A percentile compares a stretch with the other conserved stretches of the same genome.
These are phyloP conservation scores for Rhegmatorhina hoffmannsi DNA, from an alignment of 2,113 vertebrate genomes.

Conservation along the genomic window DNA sequence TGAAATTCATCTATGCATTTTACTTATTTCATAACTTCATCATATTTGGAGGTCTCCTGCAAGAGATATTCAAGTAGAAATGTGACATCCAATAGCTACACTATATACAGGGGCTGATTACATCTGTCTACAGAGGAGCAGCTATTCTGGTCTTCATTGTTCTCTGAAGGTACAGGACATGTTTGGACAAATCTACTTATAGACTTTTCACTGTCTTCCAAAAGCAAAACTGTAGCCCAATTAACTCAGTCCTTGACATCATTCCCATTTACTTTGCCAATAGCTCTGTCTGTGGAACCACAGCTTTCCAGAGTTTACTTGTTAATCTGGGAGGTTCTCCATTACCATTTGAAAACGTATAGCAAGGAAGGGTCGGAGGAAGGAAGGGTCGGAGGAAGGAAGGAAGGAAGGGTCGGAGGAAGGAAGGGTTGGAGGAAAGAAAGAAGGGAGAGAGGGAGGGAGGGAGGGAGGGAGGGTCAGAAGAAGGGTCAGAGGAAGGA, in stretches of 20 bases:
- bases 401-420: no score
- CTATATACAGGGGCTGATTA: not conserved
- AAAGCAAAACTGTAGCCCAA: not conserved
- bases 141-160: not conserved
- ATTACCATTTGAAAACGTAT: not conserved
- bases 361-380: not conserved
- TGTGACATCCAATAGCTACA: not conserved
- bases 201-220: not conserved
- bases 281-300: not conserved
- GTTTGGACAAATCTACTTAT: not conserved
- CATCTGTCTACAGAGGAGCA: constrained; percentile 1
- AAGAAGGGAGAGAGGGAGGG: not conserved
- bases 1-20: not conserved
- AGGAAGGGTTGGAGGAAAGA: not conserved
- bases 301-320: not conserved
- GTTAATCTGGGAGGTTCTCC: not conserved
- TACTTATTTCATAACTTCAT: not conserved
- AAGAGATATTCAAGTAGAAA: not conserved
- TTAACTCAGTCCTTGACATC: not conserved
- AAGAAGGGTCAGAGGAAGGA: no score
- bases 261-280: not conserved
- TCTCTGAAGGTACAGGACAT: not conserved
- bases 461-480: no score
- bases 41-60: not conserved
- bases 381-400: not conserved